Evolutionary conservation across 2,797 vertebrate species (phyloP).

Genomic region (Sardinella longiceps): DNA sequence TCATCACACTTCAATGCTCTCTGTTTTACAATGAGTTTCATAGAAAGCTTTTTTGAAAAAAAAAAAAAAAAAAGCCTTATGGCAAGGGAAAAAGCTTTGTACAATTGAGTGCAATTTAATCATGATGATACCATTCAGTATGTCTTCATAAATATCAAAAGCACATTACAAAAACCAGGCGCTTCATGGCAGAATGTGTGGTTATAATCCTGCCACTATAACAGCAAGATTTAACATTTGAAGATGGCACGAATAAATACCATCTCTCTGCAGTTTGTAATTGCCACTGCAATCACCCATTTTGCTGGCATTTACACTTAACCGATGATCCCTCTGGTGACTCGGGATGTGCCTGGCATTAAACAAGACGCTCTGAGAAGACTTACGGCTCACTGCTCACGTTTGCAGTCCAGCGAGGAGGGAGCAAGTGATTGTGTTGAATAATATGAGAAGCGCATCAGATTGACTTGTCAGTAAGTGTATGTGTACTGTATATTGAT

Average conservation of each 20-base stretch:
- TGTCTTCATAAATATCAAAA: not conserved
- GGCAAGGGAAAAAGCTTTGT: not conserved
- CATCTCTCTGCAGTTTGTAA: slow-evolving; percentile 40
- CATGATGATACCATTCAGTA: no score
- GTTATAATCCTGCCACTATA: slow-evolving; percentile 4
- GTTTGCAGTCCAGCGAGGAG: slow-evolving; percentile 26
- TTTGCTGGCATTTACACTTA: slow-evolving; percentile 52
- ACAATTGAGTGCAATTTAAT: not conserved
- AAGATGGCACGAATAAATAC: slow-evolving; percentile 48
- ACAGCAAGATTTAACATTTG: slow-evolving; percentile 48
- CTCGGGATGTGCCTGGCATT: slow-evolving; percentile 50
- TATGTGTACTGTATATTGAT: not conserved
- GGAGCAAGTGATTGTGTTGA: slow-evolving; percentile 40
- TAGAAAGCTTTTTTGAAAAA: no score
- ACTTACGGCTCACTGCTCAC: slow-evolving; percentile 29
- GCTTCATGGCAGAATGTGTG: not conserved
- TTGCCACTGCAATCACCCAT: slow-evolving; percentile 38
- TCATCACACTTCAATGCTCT: no score
- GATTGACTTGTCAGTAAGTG: slow-evolving; percentile 11
- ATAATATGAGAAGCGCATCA: slow-evolving; percentile 39
- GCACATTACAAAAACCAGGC: not conserved
- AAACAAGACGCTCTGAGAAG: slow-evolving; percentile 45
- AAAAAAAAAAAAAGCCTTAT: not conserved
- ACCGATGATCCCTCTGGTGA: slow-evolving; percentile 32
- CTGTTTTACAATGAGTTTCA: no score